Conservation (phyloP, 1,140 invertebrate genomes). For the Tetramorium parvispinum region DNA sequence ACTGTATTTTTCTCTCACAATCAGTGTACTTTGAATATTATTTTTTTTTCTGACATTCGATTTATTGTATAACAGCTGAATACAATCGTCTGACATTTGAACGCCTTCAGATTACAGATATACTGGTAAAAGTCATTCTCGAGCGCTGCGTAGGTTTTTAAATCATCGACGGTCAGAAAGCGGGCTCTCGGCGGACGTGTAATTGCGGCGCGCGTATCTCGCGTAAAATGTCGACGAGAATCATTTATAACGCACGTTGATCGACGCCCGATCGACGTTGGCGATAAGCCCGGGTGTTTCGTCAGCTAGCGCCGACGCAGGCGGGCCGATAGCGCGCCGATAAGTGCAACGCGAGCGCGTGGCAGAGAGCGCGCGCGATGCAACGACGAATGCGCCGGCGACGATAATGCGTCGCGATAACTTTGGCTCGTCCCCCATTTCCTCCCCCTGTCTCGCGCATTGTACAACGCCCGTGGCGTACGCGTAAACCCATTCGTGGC, state of each 20-base stretch:
- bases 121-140: background rate
- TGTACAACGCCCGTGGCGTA: constrained; percentile 15
- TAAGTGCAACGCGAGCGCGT: constrained; percentile 63
- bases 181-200: background rate
- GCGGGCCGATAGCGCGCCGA: constrained; percentile 61
- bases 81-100: background rate
- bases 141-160: background rate
- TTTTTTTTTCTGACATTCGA: background rate
- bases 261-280: constrained; percentile 61
- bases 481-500: constrained; percentile 46
- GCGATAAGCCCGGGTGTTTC: constrained; percentile 51
- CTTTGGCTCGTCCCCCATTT: constrained; percentile 14
- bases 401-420: constrained; percentile 71
- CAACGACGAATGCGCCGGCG: constrained; percentile 53
- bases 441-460: constrained; percentile 17
- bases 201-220: constrained; percentile 21
- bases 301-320: constrained; percentile 36
- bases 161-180: background rate
- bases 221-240: constrained; percentile 59
- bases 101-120: background rate
- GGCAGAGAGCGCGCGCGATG: constrained; percentile 39
- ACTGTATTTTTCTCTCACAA: too few species aligned
- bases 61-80: background rate
- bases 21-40: background rate
- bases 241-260: constrained; percentile 69